These are phyloP conservation scores for Luffia ferchaultella DNA, from an alignment of 2,888 invertebrate species.

Conservation along the genomic window DNA sequence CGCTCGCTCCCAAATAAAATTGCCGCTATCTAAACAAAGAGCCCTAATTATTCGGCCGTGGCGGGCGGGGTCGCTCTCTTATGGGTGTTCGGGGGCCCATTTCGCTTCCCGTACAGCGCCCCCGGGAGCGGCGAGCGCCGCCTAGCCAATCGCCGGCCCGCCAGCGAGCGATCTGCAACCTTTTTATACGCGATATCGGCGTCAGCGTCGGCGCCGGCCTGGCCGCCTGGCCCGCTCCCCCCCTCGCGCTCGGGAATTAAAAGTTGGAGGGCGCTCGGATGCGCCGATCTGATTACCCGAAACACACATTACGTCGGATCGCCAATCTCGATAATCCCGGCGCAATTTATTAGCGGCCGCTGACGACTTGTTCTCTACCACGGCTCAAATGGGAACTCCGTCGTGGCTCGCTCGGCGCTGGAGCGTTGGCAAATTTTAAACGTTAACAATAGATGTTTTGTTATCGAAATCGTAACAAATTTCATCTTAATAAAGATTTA, in stretches of 20 bases:
- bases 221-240: too few species aligned
- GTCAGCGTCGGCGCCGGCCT: conserved; percentile 41
- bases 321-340: conserved; percentile 52
- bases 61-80: conserved; percentile 74
- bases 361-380: conserved; percentile 43
- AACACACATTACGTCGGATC: conserved; percentile 50
- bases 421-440: too few species aligned
- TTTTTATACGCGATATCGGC: conserved; percentile 64
- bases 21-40: conserved; percentile 70
- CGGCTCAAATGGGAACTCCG: background rate
- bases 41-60: conserved; percentile 72
- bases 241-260: conserved; percentile 47
- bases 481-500: too few species aligned
- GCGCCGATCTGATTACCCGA: conserved; percentile 57
- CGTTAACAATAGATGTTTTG: too few species aligned
- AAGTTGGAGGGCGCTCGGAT: conserved; percentile 47
- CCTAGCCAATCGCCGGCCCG: conserved; percentile 70
- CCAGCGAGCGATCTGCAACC: conserved; percentile 63
- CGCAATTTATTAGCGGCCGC: conserved; percentile 45
- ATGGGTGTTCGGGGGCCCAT: conserved; percentile 75
- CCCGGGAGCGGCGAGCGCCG: conserved; percentile 68
- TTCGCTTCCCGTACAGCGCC: conserved; percentile 71
- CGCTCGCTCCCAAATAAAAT: conserved; percentile 68
- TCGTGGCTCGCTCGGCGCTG: too few species aligned
- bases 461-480: too few species aligned